Evolutionary conservation across 2,888 invertebrate genomes (phyloP).

Genomic region (Latrodectus hesperus): DNA sequence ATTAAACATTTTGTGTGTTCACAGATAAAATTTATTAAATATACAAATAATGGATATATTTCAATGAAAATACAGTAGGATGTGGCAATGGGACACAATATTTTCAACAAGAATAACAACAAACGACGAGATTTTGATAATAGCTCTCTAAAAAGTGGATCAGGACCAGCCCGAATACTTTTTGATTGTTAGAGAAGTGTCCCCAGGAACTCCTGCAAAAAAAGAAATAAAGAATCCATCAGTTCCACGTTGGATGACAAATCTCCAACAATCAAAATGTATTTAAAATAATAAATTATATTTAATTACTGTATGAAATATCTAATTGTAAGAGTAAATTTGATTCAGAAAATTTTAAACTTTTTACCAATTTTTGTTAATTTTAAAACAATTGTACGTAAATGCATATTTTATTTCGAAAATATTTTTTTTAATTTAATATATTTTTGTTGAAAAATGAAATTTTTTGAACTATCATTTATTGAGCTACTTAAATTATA

Average conservation of each 20-base stretch:
- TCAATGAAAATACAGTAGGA: slow-evolving; percentile 50
- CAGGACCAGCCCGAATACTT: slow-evolving; percentile 69
- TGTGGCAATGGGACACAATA: slow-evolving; percentile 28
- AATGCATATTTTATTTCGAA: too few relatives aligned
- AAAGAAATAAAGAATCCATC: slow-evolving; percentile 25
- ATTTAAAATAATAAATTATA: neutral
- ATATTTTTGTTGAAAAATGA: too few relatives aligned
- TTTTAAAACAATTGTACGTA: too few relatives aligned
- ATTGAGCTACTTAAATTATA: too few relatives aligned
- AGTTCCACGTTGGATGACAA: slow-evolving; percentile 46
- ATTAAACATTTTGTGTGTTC: neutral
- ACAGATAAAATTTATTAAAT: slow-evolving; percentile 53
- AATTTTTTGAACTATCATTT: too few relatives aligned
- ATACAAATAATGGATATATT: slow-evolving; percentile 49
- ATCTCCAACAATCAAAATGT: slow-evolving; percentile 63
- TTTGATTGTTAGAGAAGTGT: slow-evolving; percentile 67
- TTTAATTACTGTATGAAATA: neutral
- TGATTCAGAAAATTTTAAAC: too few relatives aligned
- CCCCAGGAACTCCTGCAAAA: slow-evolving; percentile 59
- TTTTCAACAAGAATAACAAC: slow-evolving; percentile 2
- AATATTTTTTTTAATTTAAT: too few relatives aligned
- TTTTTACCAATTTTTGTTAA: too few relatives aligned
- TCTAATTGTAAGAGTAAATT: too few relatives aligned
- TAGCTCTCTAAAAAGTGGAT: slow-evolving; percentile 4
- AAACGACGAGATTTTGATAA: neutral